Base-by-base conservation (phyloP, 2,888 invertebrate genomes). In the Dryobotodes eremita region DNA sequence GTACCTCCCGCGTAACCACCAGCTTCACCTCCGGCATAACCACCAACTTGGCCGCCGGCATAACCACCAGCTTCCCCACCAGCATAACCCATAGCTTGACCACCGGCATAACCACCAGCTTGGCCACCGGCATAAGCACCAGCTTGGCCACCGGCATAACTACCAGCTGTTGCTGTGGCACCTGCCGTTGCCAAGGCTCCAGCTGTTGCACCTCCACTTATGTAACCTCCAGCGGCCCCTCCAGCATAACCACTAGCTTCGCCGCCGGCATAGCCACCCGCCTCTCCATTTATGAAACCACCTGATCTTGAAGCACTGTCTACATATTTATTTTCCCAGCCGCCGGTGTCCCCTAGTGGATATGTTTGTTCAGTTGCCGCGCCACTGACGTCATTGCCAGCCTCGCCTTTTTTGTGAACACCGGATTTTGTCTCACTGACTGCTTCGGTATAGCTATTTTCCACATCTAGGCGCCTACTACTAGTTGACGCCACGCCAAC, bases 271-370 rank as follows among this genome's bases (percentile, higher is more conserved):
- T 79, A 70, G 17, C 70, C 75, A 42, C 62, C 23, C 26, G 55
- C 64, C 46, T 64, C 77, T n/a, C 59, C 31, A 46, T n/a, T 53
- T 17, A 53, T 20, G 11, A n/a, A 78, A 75, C 17, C 6, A 7
- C 77, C 50, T 57, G 75, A 64, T 65, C 77, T 75, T 74, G 17
- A 55, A 50, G 20, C 53, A 53, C 0, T 64, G 6, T 31, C 53
- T 53, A 31, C 31, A 53, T 46, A 0, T 7, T 55, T 61, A 20
- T 10, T 73, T 46, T 46, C 46, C 31, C 31, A n/a, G 17, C 13
- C 50, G 42, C 65, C 57, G 26, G 2, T n/a, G 42, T 75, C 26
- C 46, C 31, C 50, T 53, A 23, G 31, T 50, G 15, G 23, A 31
- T 69, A 8, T 69, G 2, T 0, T 69, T 15, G 31, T 53, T 69